Base-by-base conservation (phyloP, 2,797 vertebrate species). In the Pseudochirops cupreus region DNA sequence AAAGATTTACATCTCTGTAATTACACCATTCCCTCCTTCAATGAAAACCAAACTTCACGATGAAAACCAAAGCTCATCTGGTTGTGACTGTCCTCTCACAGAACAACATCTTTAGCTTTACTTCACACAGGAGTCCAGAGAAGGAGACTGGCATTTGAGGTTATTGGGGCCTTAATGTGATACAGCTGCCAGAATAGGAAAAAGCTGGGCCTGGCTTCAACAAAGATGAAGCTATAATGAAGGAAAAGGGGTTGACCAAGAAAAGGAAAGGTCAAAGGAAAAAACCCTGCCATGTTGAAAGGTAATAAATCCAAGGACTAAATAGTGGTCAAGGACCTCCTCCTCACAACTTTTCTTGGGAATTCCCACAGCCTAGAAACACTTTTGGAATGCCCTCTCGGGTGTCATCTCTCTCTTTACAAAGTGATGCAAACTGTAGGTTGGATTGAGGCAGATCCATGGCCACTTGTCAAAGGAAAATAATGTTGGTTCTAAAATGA, bases 221-320 rank as follows among this genome's bases (percentile, higher is more conserved):
- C 11, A 53, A 52, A 92, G 56, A 92, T 53, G 46, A 58, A 52
- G 57, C 46, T 31, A 46, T 58, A 58, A 92, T 59, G 56, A 91
- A 91, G 39, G 91, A 59, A 14, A 82, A 53, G 46, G 58, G 56
- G 46, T 59, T 92, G 57, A 82, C 91, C 91, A 92, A 62, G 50
- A 67, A 33, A 59, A 53, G 67, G 13, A 67, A 92, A 92, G 29
- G 29, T 67, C 91, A 92, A 67, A 21, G 58, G 31, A n/a, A 31
- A 53, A 21, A 52, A 59, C 50, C 33, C 33, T 92, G 91, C 2
- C 50, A 28, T 92, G 31, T 67, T 31, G 67, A 52, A 67, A n/a
- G 9, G 46, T n/a, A 33, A 92, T 92, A 92, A 92, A 92, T 92
- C 28, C 5, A 33, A 62, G 50, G 53, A 53, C 58, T 53, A 92